Evolutionary conservation across 2,113 vertebrate genomes (phyloP), one percentile per base, ranked within the genome.

Genomic region (Bufo gargarizans): DNA sequence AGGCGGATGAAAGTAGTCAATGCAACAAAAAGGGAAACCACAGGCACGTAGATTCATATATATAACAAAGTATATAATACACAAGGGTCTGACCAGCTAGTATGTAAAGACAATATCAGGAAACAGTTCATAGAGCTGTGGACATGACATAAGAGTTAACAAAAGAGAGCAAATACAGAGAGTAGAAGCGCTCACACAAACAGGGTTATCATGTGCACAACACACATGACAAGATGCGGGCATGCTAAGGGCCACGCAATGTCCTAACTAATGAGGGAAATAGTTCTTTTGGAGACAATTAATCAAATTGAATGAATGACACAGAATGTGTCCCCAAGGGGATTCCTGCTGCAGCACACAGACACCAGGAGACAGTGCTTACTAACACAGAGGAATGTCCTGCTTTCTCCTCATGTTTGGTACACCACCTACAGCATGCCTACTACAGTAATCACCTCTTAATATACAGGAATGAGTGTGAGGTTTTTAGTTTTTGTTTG

Each of bases 221-320:
- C 77, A 80, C 63, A 58, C 85, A 77, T 71, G 63, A 87, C 53
- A 53, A 19, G 59, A 47, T 47, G 49, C 2, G 55, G 86, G 77
- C 86, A 87, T 12, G 78, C 86, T 87, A 67, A 49, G 78, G 86
- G 86, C 86, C 50, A 81, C 77, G 17, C 53, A 45, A 78, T 58
- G 77, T 74, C 77, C 78, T 49, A 10, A 59, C 67, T 87, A 87
- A 87, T 82, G 86, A 87, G 78, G 13, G 63, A 87, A 22, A 50
- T 45, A 86, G 22, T 72, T 72, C 86, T 71, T 19, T 58, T 11
- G 65, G 77, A 87, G 63, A 33, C 65, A 87, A 87, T 87, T 87
- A 87, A 69, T 87, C 78, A 87, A 71, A 87, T 87, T 81, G 86
- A 82, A 82, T 82, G 78, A 87, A 82, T 80, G 78, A 72, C 86